A percentile compares a stretch with the other conserved stretches of the same genome.
Evolutionary conservation across 2,113 vertebrate species (phyloP).

Genomic region (Elgaria multicarinata): DNA sequence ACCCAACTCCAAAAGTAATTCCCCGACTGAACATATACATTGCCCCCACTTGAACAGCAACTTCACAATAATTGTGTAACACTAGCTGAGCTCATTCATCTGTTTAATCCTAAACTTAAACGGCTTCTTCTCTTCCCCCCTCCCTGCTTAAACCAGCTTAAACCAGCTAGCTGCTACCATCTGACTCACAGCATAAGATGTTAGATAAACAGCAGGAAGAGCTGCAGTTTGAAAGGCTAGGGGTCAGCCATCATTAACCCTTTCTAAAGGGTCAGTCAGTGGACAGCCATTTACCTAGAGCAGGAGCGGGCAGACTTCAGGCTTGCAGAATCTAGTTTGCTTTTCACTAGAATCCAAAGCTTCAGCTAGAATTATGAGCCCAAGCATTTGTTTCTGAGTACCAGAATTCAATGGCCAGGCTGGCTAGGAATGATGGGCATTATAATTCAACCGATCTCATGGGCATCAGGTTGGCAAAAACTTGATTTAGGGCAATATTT

Average conservation of each 20-base stretch:
- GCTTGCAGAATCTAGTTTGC: too few relatives aligned
- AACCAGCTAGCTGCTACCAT: constrained; percentile 51
- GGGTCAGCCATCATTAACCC: constrained; percentile 25
- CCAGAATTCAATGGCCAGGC: too few relatives aligned
- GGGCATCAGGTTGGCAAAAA: too few relatives aligned
- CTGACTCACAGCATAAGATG: constrained; percentile 61
- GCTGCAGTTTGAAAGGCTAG: constrained; percentile 31
- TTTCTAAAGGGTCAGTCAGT: neutral
- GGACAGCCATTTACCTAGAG: neutral
- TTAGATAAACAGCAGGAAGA: constrained; percentile 52
- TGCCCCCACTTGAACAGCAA: constrained; percentile 22
- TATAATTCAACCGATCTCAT: too few relatives aligned
- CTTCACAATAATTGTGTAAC: constrained; percentile 8
- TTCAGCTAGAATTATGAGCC: too few relatives aligned
- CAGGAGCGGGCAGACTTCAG: neutral
- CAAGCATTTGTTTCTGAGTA: too few relatives aligned
- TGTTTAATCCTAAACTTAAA: constrained; percentile 54
- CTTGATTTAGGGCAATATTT: too few relatives aligned
- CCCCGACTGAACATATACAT: neutral
- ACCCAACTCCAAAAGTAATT: constrained; percentile 14
- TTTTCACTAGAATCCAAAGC: too few relatives aligned
- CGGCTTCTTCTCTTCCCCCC: constrained; percentile 27
- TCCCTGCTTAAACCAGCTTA: constrained; percentile 59
- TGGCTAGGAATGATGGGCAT: too few relatives aligned
- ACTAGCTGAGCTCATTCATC: constrained; percentile 28